A percentile compares a stretch with the other conserved stretches of the same genome.
These are phyloP conservation scores for Philaethria dido DNA, from an alignment of 2,888 invertebrate genomes.

Conservation along the genomic window DNA sequence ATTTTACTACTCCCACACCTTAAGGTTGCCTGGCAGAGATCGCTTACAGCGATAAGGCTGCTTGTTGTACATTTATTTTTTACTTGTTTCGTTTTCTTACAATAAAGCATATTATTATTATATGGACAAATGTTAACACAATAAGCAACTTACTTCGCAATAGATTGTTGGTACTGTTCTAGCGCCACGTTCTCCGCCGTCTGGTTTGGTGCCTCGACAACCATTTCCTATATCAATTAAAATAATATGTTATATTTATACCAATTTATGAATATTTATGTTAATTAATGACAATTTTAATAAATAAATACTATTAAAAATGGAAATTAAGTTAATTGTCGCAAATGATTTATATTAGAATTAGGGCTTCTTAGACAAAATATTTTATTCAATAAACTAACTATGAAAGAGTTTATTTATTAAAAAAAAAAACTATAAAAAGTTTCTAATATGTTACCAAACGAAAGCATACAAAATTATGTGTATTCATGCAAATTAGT, in stretches of 20 bases:
- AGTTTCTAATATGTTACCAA: background rate
- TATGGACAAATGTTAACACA: background rate
- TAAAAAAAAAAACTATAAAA: background rate
- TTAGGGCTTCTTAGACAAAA: too few species aligned
- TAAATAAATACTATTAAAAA: too few species aligned
- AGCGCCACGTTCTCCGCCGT: conserved; percentile 90
- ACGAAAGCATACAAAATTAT: background rate
- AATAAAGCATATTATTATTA: too few species aligned
- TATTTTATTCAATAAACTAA: too few species aligned
- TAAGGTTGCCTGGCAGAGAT: too few species aligned
- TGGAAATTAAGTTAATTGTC: background rate
- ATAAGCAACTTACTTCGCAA: conserved; percentile 88
- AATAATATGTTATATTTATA: background rate
- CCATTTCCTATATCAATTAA: conserved; percentile 60
- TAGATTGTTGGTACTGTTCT: conserved; percentile 92
- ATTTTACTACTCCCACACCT: too few species aligned
- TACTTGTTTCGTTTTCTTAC: too few species aligned
- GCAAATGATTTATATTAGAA: background rate
- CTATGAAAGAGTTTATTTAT: too few species aligned
- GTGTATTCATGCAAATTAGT: conserved; percentile 34
- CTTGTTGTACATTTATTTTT: background rate
- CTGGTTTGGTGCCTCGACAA: conserved; percentile 62
- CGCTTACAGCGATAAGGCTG: too few species aligned
- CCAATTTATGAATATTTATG: background rate
- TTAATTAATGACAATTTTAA: background rate